Evolutionary conservation across 1,140 invertebrate species (phyloP).

Genomic region (Vanessa atalanta): DNA sequence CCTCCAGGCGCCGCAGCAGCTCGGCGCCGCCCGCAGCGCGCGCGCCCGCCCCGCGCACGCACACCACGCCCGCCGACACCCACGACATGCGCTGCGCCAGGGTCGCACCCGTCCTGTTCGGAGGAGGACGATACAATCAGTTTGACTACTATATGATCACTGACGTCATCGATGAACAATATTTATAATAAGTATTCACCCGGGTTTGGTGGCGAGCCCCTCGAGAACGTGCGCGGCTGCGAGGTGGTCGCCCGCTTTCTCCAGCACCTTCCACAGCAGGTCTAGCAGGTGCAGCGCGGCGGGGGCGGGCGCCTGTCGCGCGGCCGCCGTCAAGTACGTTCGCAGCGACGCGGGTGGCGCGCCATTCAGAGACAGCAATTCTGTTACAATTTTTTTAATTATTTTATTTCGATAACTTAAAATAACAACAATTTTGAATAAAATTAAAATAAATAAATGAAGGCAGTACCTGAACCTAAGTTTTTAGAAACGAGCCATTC

Average conservation of each 20-base stretch:
- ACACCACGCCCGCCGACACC: slow-evolving; percentile 96
- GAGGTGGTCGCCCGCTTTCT: slow-evolving; percentile 94
- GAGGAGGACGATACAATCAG: neutral
- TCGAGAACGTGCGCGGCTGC: slow-evolving; percentile 96
- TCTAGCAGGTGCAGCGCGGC: slow-evolving; percentile 87
- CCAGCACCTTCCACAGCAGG: slow-evolving; percentile 97
- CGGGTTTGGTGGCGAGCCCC: slow-evolving; percentile 90
- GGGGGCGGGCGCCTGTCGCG: slow-evolving; percentile 62
- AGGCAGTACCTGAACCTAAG: slow-evolving; percentile 73
- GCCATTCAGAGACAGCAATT: slow-evolving; percentile 86
- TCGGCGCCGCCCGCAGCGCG: slow-evolving; percentile 90
- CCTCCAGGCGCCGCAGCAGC: slow-evolving; percentile 95
- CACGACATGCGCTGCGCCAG: slow-evolving; percentile 92
- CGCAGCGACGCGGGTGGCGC: slow-evolving; percentile 89
- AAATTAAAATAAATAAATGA: neutral
- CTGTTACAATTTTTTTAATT: slow-evolving; percentile 78
- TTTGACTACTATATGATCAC: too few species aligned
- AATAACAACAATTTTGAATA: neutral
- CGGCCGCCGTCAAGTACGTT: slow-evolving; percentile 86
- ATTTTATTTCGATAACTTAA: neutral
- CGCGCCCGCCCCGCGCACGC: slow-evolving; percentile 93
- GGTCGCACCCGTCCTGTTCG: slow-evolving; percentile 82
- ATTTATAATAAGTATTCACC: slow-evolving; percentile 78
- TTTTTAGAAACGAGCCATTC: slow-evolving; percentile 93
- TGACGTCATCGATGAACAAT: neutral